Percentiles rank a stretch among this genome's conserved stretches.
These are phyloP conservation scores for Catocala nupta DNA, from an alignment of 2,888 invertebrate genomes.

Conservation along the genomic window DNA sequence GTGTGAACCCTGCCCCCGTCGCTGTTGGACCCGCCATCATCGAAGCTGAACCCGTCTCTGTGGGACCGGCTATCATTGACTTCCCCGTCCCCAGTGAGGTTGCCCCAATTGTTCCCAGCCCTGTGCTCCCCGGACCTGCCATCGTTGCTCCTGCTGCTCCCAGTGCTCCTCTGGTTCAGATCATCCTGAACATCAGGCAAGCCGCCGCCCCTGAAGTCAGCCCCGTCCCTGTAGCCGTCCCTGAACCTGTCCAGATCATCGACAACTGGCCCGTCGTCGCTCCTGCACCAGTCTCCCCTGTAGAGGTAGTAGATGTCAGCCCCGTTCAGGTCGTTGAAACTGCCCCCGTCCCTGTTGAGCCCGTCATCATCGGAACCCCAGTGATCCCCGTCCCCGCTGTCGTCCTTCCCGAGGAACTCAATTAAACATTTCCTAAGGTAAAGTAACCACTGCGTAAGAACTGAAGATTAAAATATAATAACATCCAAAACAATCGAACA, in stretches of 20 bases:
- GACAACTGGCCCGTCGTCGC: conserved; percentile 1
- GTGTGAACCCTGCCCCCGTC: conserved; percentile 35
- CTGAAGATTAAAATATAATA: no score
- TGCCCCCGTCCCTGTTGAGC: conserved; percentile 31
- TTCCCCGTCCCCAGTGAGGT: conserved; percentile 34
- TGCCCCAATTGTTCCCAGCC: conserved; percentile 7
- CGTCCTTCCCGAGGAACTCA: conserved; percentile 44
- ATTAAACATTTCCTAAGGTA: background rate
- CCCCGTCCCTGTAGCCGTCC: conserved; percentile 12
- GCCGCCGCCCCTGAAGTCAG: conserved; percentile 17
- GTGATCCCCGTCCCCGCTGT: conserved; percentile 53
- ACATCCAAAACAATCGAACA: no score
- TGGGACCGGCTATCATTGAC: conserved; percentile 23
- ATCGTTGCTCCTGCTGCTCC: conserved; percentile 28
- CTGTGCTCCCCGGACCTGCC: conserved; percentile 7
- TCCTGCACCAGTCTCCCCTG: conserved; percentile 16
- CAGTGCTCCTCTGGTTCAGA: conserved; percentile 54
- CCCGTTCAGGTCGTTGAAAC: conserved; percentile 29
- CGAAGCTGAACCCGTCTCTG: conserved; percentile 33
- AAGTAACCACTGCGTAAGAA: background rate
- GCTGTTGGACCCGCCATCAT: conserved; percentile 35
- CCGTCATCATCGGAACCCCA: conserved; percentile 45
- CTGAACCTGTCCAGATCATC: conserved; percentile 9
- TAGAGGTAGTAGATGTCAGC: background rate
- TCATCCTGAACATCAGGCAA: conserved; percentile 58